These are phyloP conservation scores for Phengaris alcon DNA, from an alignment of 2,888 invertebrate species.

Conservation along the genomic window DNA sequence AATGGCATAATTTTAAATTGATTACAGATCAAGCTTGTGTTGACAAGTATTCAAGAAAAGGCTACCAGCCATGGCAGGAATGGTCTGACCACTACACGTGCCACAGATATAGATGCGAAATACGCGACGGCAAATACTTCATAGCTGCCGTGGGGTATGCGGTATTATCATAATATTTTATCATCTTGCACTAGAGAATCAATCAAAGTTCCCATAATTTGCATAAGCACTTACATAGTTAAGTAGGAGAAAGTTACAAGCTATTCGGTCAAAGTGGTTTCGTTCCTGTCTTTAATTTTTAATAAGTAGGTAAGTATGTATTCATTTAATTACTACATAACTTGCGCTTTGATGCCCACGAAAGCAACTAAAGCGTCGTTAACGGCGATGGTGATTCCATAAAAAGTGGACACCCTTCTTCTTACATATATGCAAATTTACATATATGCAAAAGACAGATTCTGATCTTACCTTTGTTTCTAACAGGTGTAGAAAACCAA, in stretches of 20 bases:
- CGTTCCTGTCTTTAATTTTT: too few relatives aligned
- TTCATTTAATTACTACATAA: too few relatives aligned
- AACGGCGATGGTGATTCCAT: too few relatives aligned
- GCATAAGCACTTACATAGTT: too few relatives aligned
- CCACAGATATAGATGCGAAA: conserved; percentile 71
- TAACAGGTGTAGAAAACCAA: conserved; percentile 68
- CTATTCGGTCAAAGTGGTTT: too few relatives aligned
- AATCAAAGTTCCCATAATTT: too few relatives aligned
- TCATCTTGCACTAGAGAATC: neutral
- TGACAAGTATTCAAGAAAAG: conserved; percentile 75
- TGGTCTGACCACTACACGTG: conserved; percentile 76
- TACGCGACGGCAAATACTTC: conserved; percentile 72
- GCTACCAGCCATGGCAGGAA: conserved; percentile 75
- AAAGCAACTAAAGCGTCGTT: too few relatives aligned
- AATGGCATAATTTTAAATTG: neutral
- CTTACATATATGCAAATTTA: too few relatives aligned
- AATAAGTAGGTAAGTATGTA: too few relatives aligned
- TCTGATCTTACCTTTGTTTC: neutral
- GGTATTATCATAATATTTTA: neutral
- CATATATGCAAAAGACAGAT: neutral
- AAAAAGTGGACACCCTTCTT: too few relatives aligned
- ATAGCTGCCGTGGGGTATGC: conserved; percentile 72
- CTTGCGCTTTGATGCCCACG: too few relatives aligned
- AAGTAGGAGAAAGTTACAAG: too few relatives aligned
- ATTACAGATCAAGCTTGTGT: conserved; percentile 71